phyloP scores from a whole-genome alignment of 2,113 vertebrate genomes.

The Leptobrachium leishanense region DNA sequence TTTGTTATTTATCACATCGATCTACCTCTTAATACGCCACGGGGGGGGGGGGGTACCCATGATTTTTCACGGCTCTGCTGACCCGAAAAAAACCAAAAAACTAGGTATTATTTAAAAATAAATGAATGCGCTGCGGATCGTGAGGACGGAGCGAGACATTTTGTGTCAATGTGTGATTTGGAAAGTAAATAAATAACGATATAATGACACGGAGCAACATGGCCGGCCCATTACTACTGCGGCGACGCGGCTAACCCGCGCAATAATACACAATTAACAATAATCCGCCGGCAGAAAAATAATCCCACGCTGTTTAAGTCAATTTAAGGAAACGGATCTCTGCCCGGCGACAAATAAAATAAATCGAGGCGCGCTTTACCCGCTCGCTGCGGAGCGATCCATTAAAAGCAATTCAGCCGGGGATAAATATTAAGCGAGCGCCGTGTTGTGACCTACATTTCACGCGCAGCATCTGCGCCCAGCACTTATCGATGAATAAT shows the following conservation, averaged over 20 bases:
- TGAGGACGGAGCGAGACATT: no score
- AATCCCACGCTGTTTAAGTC: conserved; percentile 30
- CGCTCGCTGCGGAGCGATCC: conserved; percentile 23
- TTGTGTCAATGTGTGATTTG: no score
- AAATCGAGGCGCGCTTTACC: conserved; percentile 18
- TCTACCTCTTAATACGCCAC: no score
- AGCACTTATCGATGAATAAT: conserved; percentile 44
- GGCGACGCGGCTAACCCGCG: neutral
- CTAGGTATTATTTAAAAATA: no score
- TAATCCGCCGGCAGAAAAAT: conserved; percentile 1
- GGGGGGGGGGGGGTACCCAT: no score
- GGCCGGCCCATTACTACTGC: neutral
- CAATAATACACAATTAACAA: conserved; percentile 9
- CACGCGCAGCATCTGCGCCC: conserved; percentile 31
- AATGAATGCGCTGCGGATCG: no score
- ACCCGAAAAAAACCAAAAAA: no score
- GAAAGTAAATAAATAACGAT: no score
- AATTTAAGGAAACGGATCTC: conserved; percentile 24
- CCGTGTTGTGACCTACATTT: conserved; percentile 38
- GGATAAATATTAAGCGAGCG: conserved; percentile 29
- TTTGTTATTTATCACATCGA: no score
- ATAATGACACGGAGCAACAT: neutral
- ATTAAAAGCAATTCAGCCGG: conserved; percentile 21
- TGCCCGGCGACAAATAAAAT: conserved; percentile 7
- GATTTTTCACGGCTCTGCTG: no score